Conservation (phyloP, 2,888 invertebrate species). For the Orthosia gracilis region DNA sequence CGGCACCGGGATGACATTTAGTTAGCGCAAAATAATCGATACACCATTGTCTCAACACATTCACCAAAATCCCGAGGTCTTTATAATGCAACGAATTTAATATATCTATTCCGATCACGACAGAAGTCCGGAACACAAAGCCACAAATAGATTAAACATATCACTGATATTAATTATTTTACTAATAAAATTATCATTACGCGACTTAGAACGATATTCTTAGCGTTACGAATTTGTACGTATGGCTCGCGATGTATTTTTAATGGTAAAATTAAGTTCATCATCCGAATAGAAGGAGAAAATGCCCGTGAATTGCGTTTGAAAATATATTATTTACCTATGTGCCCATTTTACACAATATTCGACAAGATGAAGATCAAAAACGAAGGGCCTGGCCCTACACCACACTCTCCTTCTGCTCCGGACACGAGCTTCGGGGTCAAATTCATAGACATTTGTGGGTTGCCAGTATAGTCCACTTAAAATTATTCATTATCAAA, state of each 20-base stretch:
- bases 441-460: conserved; percentile 90
- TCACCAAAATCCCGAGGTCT: conserved; percentile 84
- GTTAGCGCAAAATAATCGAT: conserved; percentile 91
- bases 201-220: conserved; percentile 89
- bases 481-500: conserved; percentile 47
- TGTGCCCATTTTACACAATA: conserved; percentile 90
- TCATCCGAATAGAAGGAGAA: conserved; percentile 52
- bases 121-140: conserved; percentile 62
- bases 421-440: conserved; percentile 91
- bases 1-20: conserved; percentile 90
- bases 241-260: conserved; percentile 83
- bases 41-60: conserved; percentile 91
- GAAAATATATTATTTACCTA: conserved; percentile 87
- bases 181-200: conserved; percentile 84
- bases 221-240: conserved; percentile 84
- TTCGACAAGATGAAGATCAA: conserved; percentile 87
- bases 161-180: conserved; percentile 82
- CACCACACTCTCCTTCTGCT: conserved; percentile 89
- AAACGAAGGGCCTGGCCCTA: conserved; percentile 90
- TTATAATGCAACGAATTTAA: conserved; percentile 73
- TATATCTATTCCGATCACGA: conserved; percentile 65
- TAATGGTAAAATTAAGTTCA: conserved; percentile 72
- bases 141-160: conserved; percentile 79
- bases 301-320: conserved; percentile 48
- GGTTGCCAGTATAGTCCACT: conserved; percentile 80